Conservation (phyloP, 1,140 invertebrate species). For the Leptoteleia sp. region DNA sequence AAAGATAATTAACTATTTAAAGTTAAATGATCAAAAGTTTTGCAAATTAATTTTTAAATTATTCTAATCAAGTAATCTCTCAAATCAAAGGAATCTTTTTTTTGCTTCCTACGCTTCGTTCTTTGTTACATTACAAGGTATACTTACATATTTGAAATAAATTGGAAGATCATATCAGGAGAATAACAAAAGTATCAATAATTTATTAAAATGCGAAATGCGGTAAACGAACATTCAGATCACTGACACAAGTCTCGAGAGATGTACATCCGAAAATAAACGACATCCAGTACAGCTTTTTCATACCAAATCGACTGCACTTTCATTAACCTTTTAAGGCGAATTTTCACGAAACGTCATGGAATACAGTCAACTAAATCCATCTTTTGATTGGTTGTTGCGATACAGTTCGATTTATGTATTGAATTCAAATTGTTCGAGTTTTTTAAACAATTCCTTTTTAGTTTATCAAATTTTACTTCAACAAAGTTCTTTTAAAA, state of each 20-base stretch:
- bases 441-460: too few species aligned
- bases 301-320: slow-evolving; percentile 57
- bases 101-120: slow-evolving; percentile 19
- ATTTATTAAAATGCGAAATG: slow-evolving; percentile 8
- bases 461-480: too few species aligned
- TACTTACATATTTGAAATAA: slow-evolving; percentile 51
- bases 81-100: slow-evolving; percentile 32
- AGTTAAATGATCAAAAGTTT: too few species aligned
- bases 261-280: slow-evolving; percentile 47
- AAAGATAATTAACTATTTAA: too few species aligned
- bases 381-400: slow-evolving; percentile 40
- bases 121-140: not conserved
- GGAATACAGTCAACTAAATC: slow-evolving; percentile 36
- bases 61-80: slow-evolving; percentile 1
- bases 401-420: slow-evolving; percentile 24
- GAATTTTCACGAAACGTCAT: slow-evolving; percentile 44
- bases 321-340: slow-evolving; percentile 60
- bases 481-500: too few species aligned
- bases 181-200: slow-evolving; percentile 6
- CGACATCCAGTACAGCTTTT: slow-evolving; percentile 49
- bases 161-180: slow-evolving; percentile 31
- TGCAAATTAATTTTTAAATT: too few species aligned
- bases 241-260: slow-evolving; percentile 23
- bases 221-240: slow-evolving; percentile 37
- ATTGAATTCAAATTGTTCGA: too few species aligned